A percentile compares a stretch with the other conserved stretches of the same genome.
Evolutionary conservation across 2,888 invertebrate genomes (phyloP).

Genomic region (Caenorhabditis imperialis): DNA sequence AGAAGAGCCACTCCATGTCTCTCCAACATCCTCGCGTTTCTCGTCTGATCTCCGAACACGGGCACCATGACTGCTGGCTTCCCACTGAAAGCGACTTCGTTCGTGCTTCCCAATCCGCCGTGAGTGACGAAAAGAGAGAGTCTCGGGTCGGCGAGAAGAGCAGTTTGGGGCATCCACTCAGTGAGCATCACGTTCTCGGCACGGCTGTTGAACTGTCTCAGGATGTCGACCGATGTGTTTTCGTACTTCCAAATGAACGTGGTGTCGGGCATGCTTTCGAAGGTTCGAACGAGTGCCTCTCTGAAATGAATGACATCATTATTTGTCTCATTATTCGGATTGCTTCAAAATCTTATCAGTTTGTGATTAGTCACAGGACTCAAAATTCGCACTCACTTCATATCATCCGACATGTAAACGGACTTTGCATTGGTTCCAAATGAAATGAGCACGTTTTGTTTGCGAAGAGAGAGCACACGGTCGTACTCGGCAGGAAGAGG

Average conservation of each 20-base stretch:
- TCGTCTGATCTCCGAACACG: conserved; percentile 59
- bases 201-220: conserved; percentile 36
- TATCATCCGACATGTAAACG: conserved; percentile 34
- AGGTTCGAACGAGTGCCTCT: conserved; percentile 45
- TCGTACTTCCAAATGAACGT: conserved; percentile 66
- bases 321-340: neutral
- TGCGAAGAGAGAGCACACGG: conserved; percentile 22
- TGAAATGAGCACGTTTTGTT: conserved; percentile 46
- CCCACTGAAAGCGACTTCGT: conserved; percentile 53
- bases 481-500: conserved; percentile 33
- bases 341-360: conserved; percentile 6
- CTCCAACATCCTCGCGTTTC: conserved; percentile 52
- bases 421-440: conserved; percentile 49
- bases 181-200: conserved; percentile 58
- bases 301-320: conserved; percentile 40
- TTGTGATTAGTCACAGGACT: conserved; percentile 1
- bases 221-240: conserved; percentile 38
- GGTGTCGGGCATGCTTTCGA: conserved; percentile 56
- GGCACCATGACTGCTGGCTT: conserved; percentile 54
- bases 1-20: conserved; percentile 52
- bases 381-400: conserved; percentile 31
- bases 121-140: conserved; percentile 59
- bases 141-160: conserved; percentile 47
- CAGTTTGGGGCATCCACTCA: conserved; percentile 66
- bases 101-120: conserved; percentile 57